Evolutionary conservation across 2,888 invertebrate species (phyloP).

Genomic region (Hirtodrosophila trivittata): DNA sequence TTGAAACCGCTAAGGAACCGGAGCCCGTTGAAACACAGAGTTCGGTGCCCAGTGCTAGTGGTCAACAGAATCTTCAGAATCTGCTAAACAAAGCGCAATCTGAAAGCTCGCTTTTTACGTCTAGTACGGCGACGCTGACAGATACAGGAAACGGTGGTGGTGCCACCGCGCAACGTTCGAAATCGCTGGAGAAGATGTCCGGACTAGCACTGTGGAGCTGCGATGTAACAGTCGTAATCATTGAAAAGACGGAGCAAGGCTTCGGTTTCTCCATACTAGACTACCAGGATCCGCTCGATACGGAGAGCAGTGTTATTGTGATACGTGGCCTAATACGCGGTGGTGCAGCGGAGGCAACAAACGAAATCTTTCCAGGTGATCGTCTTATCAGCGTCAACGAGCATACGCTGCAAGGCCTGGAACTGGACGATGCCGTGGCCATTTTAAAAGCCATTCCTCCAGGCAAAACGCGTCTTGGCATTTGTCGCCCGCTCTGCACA

Average conservation of each 20-base stretch:
- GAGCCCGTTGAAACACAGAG: slow-evolving; percentile 92
- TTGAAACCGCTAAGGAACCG: slow-evolving; percentile 91
- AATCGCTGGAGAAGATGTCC: slow-evolving; percentile 96
- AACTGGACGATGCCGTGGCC: slow-evolving; percentile 97
- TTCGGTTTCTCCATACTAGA: slow-evolving; percentile 99
- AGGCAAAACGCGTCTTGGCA: slow-evolving; percentile 95
- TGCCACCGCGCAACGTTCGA: slow-evolving; percentile 87
- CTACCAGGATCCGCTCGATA: slow-evolving; percentile 98
- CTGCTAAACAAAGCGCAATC: slow-evolving; percentile 95
- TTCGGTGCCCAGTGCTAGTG: slow-evolving; percentile 89
- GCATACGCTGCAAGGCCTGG: slow-evolving; percentile 94
- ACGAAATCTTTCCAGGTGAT: slow-evolving; percentile 97
- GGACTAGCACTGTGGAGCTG: slow-evolving; percentile 98
- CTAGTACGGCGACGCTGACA: slow-evolving; percentile 91
- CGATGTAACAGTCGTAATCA: slow-evolving; percentile 95
- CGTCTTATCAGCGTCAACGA: slow-evolving; percentile 96
- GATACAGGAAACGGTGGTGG: slow-evolving; percentile 83
- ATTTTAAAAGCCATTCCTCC: slow-evolving; percentile 96
- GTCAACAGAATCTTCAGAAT: slow-evolving; percentile 90
- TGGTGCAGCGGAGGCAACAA: slow-evolving; percentile 98
- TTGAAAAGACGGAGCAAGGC: slow-evolving; percentile 97
- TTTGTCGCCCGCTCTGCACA: slow-evolving; percentile 89
- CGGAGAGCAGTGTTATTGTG: slow-evolving; percentile 97
- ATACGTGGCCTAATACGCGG: slow-evolving; percentile 98
- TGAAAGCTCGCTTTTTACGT: slow-evolving; percentile 95